A percentile compares a stretch with the other conserved stretches of the same genome.
Evolutionary conservation across 2,888 invertebrate genomes (phyloP).

Genomic region (Agrotis exclamationis): DNA sequence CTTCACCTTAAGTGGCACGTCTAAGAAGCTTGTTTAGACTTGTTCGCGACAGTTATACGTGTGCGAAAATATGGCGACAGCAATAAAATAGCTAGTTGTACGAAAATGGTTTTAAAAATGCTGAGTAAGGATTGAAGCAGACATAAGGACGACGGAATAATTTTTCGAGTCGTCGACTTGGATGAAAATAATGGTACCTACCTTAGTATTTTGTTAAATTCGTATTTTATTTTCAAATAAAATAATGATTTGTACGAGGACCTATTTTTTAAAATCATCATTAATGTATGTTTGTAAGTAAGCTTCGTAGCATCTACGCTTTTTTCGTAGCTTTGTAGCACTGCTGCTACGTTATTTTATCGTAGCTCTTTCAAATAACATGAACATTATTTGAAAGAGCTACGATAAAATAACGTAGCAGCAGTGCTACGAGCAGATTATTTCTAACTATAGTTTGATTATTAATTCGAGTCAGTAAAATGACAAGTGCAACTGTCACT

Average conservation of each 20-base stretch:
- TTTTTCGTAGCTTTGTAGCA: conserved; percentile 46
- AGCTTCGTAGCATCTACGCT: conserved; percentile 19
- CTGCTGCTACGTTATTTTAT: conserved; percentile 21
- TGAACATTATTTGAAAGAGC: no score
- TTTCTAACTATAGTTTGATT: no score
- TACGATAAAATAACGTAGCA: no score
- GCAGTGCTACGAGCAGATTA: no score
- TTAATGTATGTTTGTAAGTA: neutral
- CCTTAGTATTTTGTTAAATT: neutral
- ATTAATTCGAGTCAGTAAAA: no score
- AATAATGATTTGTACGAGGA: neutral
- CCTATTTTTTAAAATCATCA: neutral
- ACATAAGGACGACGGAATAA: conserved; percentile 39
- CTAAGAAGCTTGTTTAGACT: conserved; percentile 63
- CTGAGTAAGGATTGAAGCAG: conserved; percentile 46
- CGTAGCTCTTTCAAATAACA: no score
- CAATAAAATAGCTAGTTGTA: conserved; percentile 51
- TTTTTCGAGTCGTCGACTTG: conserved; percentile 50
- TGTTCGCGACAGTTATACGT: conserved; percentile 55
- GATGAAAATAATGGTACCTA: conserved; percentile 32
- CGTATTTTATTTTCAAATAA: neutral
- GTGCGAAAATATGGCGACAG: conserved; percentile 58
- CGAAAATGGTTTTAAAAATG: conserved; percentile 51
- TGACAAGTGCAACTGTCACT: no score
- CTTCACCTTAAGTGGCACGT: conserved; percentile 59